Conservation (phyloP, 2,797 vertebrate genomes). For the Myripristis murdjan region DNA sequence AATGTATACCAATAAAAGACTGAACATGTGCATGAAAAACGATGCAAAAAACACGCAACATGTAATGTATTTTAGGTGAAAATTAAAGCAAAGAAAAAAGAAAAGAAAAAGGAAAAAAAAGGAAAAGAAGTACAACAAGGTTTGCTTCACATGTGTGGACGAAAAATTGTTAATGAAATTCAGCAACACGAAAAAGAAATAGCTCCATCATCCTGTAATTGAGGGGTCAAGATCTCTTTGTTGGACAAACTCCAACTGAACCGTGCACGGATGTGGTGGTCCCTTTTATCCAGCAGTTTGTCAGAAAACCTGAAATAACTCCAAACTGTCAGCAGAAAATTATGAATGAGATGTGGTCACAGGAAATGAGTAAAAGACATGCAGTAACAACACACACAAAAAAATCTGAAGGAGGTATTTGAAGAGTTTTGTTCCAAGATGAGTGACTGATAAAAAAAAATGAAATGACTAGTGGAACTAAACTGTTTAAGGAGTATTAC, state of each 20-base stretch:
- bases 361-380: constrained; percentile 16
- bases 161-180: constrained; percentile 82
- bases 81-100: too few relatives aligned
- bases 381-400: constrained; percentile 28
- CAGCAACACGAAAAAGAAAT: constrained; percentile 83
- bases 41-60: too few relatives aligned
- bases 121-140: constrained; percentile 32
- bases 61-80: too few relatives aligned
- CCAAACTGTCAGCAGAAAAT: constrained; percentile 74
- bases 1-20: too few relatives aligned
- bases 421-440: constrained; percentile 29
- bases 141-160: constrained; percentile 62
- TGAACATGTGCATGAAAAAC: too few relatives aligned
- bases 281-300: constrained; percentile 78
- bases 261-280: constrained; percentile 63
- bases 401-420: constrained; percentile 29
- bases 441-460: constrained; percentile 23
- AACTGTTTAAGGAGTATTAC: constrained; percentile 19
- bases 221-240: constrained; percentile 78
- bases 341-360: constrained; percentile 60
- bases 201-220: constrained; percentile 80
- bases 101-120: too few relatives aligned
- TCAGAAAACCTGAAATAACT: constrained; percentile 77
- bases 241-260: constrained; percentile 81
- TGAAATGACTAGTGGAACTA: constrained; percentile 1